These are phyloP conservation scores for Eumacrocentrus americanus DNA, from an alignment of 2,888 invertebrate genomes.

Conservation along the genomic window DNA sequence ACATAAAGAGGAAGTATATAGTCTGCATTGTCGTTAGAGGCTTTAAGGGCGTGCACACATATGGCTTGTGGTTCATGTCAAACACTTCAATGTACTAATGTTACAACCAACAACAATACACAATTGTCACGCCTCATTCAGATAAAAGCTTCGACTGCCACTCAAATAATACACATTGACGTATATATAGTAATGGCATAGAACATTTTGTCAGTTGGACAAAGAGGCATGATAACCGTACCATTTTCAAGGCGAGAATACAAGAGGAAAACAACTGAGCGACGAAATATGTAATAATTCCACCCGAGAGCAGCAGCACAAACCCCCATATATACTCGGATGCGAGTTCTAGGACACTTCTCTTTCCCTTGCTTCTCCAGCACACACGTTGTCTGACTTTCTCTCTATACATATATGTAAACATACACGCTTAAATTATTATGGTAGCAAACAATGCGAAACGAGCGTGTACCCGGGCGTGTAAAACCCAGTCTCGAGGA, in stretches of 20 bases:
- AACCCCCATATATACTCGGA: background rate
- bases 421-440: conserved; percentile 43
- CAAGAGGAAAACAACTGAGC: background rate
- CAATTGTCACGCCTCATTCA: no score
- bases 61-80: no score
- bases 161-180: no score
- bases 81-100: no score
- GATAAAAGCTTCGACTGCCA: no score
- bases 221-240: background rate
- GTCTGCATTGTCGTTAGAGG: no score
- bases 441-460: conserved; percentile 44
- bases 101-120: no score
- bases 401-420: conserved; percentile 28
- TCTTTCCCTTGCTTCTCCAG: background rate
- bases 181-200: no score
- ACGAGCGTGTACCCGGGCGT: conserved; percentile 23
- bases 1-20: no score
- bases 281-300: background rate
- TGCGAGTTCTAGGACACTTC: background rate
- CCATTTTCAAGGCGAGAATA: background rate
- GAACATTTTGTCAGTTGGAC: background rate
- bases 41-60: no score
- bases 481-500: conserved; percentile 8
- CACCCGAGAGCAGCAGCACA: background rate
- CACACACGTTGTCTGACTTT: background rate